Conservation (phyloP, 2,888 invertebrate genomes). For the Carabus problematicus region DNA sequence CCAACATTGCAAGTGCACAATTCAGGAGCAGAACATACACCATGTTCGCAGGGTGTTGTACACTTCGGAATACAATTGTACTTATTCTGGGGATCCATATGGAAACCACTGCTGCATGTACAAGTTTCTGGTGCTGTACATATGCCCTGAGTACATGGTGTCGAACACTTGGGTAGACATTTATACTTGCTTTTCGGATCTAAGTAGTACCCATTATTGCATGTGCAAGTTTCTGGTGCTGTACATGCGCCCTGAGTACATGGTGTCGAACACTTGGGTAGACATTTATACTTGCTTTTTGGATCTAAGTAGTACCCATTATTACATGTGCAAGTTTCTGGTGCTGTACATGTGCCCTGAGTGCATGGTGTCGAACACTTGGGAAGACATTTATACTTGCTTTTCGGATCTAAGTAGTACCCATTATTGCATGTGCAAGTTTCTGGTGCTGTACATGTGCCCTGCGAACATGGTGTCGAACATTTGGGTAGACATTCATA, state of each 20-base stretch:
- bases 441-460: slow-evolving; percentile 61
- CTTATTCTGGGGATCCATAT: slow-evolving; percentile 41
- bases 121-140: slow-evolving; percentile 72
- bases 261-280: slow-evolving; percentile 61
- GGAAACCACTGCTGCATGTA: slow-evolving; percentile 66
- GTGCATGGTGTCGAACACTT: slow-evolving; percentile 68
- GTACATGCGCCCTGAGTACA: slow-evolving; percentile 61
- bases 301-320: slow-evolving; percentile 60
- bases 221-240: slow-evolving; percentile 62
- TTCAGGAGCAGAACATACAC: slow-evolving; percentile 60
- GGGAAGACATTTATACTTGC: slow-evolving; percentile 54
- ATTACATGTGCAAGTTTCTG: slow-evolving; percentile 71
- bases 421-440: slow-evolving; percentile 60
- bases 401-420: slow-evolving; percentile 47
- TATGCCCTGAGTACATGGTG: slow-evolving; percentile 70
- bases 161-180: slow-evolving; percentile 45
- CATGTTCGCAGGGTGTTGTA: slow-evolving; percentile 53
- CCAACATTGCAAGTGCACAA: slow-evolving; percentile 60
- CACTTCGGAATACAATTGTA: slow-evolving; percentile 44
- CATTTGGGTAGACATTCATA: slow-evolving; percentile 63
- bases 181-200: slow-evolving; percentile 47
- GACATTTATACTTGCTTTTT: slow-evolving; percentile 56
- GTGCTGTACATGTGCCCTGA: slow-evolving; percentile 71
- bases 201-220: slow-evolving; percentile 54
- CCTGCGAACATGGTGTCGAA: slow-evolving; percentile 56